Evolutionary conservation across 2,797 vertebrate genomes (phyloP).

Genomic region (Naso thynnoides): DNA sequence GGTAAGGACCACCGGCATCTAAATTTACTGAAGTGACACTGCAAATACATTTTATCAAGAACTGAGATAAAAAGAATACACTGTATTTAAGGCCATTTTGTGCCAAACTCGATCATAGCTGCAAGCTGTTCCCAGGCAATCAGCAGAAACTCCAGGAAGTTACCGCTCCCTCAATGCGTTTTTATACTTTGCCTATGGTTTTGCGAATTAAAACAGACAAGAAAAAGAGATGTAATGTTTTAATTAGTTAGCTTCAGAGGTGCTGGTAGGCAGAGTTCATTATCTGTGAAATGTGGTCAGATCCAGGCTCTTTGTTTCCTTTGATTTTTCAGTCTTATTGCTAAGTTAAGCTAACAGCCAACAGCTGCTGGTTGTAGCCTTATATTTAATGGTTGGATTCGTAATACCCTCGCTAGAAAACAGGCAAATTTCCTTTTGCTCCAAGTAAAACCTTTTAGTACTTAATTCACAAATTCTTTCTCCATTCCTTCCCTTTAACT

Average conservation of each 20-base stretch:
- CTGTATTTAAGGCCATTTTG: background rate
- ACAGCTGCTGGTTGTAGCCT: background rate
- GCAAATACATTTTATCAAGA: background rate
- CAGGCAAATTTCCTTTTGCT: background rate
- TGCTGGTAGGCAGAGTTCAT: background rate
- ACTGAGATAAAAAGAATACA: background rate
- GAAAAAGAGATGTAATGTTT: background rate
- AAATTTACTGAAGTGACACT: background rate
- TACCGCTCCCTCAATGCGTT: background rate
- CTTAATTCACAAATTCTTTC: background rate
- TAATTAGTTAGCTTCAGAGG: background rate
- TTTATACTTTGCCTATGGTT: background rate
- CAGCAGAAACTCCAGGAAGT: background rate
- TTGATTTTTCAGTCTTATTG: background rate
- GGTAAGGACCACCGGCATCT: background rate
- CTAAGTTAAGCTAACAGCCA: conserved; percentile 15
- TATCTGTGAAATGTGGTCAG: background rate
- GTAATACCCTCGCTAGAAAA: conserved; percentile 5
- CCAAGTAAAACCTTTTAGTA: background rate
- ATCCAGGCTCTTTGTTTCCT: background rate
- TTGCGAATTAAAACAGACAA: background rate
- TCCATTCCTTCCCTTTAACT: conserved; percentile 1
- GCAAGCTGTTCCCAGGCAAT: background rate
- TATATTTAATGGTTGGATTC: conserved; percentile 26
- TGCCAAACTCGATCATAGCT: background rate